Conservation (phyloP, 1,140 invertebrate genomes). For the Leptoteleia sp. region DNA sequence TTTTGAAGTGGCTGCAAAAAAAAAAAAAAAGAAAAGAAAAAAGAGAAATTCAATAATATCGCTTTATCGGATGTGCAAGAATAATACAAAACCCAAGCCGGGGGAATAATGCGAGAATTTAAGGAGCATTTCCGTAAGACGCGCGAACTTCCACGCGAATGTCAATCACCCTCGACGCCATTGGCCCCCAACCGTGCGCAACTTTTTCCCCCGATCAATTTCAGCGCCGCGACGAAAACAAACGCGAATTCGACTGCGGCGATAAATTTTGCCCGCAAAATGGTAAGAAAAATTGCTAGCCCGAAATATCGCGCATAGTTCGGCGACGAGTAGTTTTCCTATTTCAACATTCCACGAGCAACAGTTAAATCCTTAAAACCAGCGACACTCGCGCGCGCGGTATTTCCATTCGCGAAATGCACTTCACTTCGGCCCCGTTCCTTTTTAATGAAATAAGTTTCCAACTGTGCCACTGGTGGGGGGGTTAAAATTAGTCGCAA, state of each 20-base stretch:
- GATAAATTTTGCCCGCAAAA: conserved; percentile 36
- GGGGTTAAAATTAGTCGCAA: no score
- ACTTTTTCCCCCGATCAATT: conserved; percentile 38
- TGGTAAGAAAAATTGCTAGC: conserved; percentile 27
- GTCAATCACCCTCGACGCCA: conserved; percentile 16
- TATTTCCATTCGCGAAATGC: no score
- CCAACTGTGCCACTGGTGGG: not conserved
- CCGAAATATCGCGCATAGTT: conserved; percentile 21
- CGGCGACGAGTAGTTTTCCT: conserved; percentile 31
- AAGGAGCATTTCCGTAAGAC: conserved; percentile 12
- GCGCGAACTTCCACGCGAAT: conserved; percentile 2
- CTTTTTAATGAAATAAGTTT: conserved; percentile 9
- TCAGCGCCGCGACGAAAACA: no score
- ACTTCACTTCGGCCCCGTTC: no score
- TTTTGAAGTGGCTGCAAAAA: conserved; percentile 36
- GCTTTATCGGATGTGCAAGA: conserved; percentile 28
- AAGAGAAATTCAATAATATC: conserved; percentile 52
- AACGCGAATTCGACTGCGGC: conserved; percentile 13
- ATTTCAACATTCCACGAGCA: conserved; percentile 38
- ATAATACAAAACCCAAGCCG: conserved; percentile 23
- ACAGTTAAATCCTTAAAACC: conserved; percentile 20
- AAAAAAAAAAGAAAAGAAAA: no score
- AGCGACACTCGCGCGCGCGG: no score
- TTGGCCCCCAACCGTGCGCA: conserved; percentile 2
- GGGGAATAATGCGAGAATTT: conserved; percentile 24